phyloP scores from a whole-genome alignment of 2,888 invertebrate genomes.

The Sinodicranocentrus sp. region DNA sequence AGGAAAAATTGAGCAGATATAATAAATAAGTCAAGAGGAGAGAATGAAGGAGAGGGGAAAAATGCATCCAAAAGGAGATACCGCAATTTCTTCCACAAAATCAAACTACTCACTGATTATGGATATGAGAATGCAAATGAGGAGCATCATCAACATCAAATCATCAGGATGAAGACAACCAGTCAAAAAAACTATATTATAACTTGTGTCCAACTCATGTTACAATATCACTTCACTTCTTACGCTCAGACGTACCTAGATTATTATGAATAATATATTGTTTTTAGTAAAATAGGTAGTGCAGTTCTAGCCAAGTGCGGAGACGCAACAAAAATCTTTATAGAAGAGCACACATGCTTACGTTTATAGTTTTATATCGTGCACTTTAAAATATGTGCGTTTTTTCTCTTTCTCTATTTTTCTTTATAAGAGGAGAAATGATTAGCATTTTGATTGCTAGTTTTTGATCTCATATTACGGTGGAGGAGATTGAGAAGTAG shows the following conservation, averaged over 20 bases:
- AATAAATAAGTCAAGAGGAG: slow-evolving; percentile 1
- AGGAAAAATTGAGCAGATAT: not conserved
- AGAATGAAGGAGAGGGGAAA: not conserved
- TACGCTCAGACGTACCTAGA: too few relatives aligned
- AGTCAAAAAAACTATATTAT: slow-evolving; percentile 1
- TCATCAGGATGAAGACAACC: slow-evolving; percentile 21
- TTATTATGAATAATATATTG: too few relatives aligned
- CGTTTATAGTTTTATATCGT: too few relatives aligned
- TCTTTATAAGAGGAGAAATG: slow-evolving; percentile 12
- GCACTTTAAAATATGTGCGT: slow-evolving; percentile 14
- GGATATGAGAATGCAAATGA: slow-evolving; percentile 40
- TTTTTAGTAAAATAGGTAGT: too few relatives aligned
- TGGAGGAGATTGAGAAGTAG: slow-evolving; percentile 26
- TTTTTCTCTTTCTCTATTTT: not conserved
- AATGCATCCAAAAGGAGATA: slow-evolving; percentile 5
- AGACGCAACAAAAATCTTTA: not conserved
- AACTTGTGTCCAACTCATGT: slow-evolving; percentile 16
- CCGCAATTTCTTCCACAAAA: slow-evolving; percentile 34
- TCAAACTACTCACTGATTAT: slow-evolving; percentile 1
- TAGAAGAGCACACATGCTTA: not conserved
- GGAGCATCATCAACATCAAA: slow-evolving; percentile 39
- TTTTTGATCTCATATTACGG: slow-evolving; percentile 39
- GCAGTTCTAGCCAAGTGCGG: too few relatives aligned
- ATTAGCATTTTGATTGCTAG: slow-evolving; percentile 54
- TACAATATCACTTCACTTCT: not conserved